Base-by-base conservation (phyloP, 2,113 vertebrate species). In the Sula dactylatra region DNA sequence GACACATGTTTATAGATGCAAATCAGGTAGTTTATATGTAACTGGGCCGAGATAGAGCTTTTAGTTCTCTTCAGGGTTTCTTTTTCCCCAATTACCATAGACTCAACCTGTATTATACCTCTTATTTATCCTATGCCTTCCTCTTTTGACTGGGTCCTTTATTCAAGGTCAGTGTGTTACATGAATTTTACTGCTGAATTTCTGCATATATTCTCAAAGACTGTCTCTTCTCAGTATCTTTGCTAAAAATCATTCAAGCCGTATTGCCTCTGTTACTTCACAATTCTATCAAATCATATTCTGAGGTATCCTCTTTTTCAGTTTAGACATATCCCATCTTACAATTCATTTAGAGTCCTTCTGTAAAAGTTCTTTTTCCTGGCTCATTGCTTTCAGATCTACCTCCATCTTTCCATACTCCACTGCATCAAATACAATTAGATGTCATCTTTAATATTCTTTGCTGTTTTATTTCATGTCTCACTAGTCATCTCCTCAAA, bases 381-480 rank as follows among this genome's bases (percentile, higher is more conserved):
- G 80, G 42, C 55, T 95, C 64, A 55, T 92, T 92, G 80, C 88
- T 84, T 94, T 78, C 72, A 81, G 71, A 58, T 90, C 76, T 54
- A 50, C 59, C 72, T 91, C 32, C n/a, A 40, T 81, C n/a, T 86
- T 17, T 62, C 42, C 50, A 27, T 88, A 59, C 36, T 70, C 64
- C 29, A 32, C 59, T 91, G 83, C 67, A 84, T 92, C 80, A 83
- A 94, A 92, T 84, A 62, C 80, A 94, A 80, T 91, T 90, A 91
- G 80, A 58, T 86, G 72, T 94, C 83, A 91, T 79, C 52, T 82
- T 94, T 69, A 94, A 64, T 93, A 76, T 72, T 89, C 58, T 79
- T 36, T 85, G 56, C 58, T 93, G 55, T 20, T 93, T 91, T 95
- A 79, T 91, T 94, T 91, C 44, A 59, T 89, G 56, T 79, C 65